Evolutionary conservation across 1,140 invertebrate species (phyloP), one percentile per base, ranked within the genome.

Genomic region (Zelostemma sp.): DNA sequence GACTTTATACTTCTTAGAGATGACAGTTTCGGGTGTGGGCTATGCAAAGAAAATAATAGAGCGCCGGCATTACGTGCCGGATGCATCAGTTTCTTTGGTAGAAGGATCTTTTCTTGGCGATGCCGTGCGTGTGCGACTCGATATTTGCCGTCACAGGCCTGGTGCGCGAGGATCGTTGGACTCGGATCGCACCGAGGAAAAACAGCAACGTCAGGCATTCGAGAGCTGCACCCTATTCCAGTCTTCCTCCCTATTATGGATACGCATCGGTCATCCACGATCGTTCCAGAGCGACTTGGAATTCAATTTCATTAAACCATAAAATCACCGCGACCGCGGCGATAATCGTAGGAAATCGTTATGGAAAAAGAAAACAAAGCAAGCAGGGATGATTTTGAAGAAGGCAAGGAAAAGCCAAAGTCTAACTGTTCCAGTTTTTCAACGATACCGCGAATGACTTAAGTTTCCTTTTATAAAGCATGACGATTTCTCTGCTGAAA

Each of bases 191-290:
- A 40, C 43, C 67, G 65, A 59, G 74, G 76, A 81, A 81, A 80
- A 81, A 80, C 76, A 56, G 51, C 60, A 74, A 74, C 75, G 47
- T 77, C 78, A 69, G 73, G 76, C 63, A 79, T 80, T 79, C 73
- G 74, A 77, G 76, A 79, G 75, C 76, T 77, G 75, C 78, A 70
- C 63, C 72, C 73, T 76, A 76, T 81, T 78, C 78, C 50, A 60
- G n/a, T n/a, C n/a, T n/a, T n/a, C n/a, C n/a, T n/a, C 43, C 79
- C 79, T 77, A 79, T 80, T 80, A 80, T 77, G 77, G 79, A n/a
- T 43, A 57, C 63, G 40, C 50, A 49, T 46, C 55, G 41, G 8
- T 54, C 61, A 68, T 45, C 33, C 28, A 41, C 16, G 66, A 63
- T 68, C 59, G 54, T 55, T 63, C 49, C 40, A 54, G 62, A 65